Percentiles rank a stretch among this genome's conserved stretches.
phyloP scores from a whole-genome alignment of 2,888 invertebrate species.

The Nemoura dubitans region DNA sequence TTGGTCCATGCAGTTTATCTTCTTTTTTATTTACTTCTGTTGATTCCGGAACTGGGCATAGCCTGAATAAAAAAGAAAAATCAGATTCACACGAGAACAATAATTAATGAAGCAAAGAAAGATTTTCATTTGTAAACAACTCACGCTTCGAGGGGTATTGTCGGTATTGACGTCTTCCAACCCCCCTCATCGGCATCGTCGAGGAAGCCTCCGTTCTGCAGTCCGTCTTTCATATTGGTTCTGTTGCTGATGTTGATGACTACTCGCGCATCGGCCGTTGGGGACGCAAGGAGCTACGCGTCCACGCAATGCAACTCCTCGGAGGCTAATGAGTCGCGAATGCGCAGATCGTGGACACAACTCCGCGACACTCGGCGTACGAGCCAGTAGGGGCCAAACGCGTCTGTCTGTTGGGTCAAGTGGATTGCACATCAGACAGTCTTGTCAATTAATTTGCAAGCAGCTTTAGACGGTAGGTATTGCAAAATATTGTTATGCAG shows the following conservation, averaged over 20 bases:
- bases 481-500: no score
- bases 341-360: neutral
- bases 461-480: no score
- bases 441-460: no score
- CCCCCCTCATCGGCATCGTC: neutral
- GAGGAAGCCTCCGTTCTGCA: neutral
- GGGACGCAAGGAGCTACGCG: neutral
- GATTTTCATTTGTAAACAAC: no score
- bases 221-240: neutral
- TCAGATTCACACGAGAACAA: no score
- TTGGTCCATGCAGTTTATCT: neutral
- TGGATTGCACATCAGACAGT: no score
- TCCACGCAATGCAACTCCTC: neutral
- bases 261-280: neutral
- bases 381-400: no score
- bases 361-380: neutral
- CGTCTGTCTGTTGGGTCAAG: no score
- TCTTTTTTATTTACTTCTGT: neutral
- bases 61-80: neutral
- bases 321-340: no score
- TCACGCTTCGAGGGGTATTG: neutral
- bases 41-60: neutral
- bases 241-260: neutral
- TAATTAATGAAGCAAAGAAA: no score
- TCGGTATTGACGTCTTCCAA: neutral